Base-by-base conservation (phyloP, 2,888 invertebrate species). In the Lasioglossum lativentre region DNA sequence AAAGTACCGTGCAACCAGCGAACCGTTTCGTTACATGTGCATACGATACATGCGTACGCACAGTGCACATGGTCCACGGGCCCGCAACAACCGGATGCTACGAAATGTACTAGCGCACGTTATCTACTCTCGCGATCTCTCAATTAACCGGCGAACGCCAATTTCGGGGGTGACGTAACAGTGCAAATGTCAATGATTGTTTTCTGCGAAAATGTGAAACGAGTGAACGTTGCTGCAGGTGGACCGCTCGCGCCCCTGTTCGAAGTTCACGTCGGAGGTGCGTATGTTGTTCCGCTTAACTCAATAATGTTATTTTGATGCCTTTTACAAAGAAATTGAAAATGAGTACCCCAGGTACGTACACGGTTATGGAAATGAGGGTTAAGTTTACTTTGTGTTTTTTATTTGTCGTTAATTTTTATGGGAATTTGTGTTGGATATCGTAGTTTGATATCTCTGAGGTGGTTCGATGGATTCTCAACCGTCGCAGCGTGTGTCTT, bases 171-270 rank as follows among this genome's bases (percentile, higher is more conserved):
- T 63, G 42, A 42, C 19, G 56, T n/a, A 78, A 74, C 2, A 56
- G 72, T 40, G 63, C 30, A 84, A 82, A 74, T 45, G 40, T 83
- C 56, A 68, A 47, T 23, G 77, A 82, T 82, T 40, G 38, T 52
- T 59, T 59, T 34, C 34, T 1, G 6, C 8, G 19, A 1, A 16
- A 34, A 66, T 3, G 16, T 6, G 23, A 30, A 16, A 63, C 27
- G 63, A n/a, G 30, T 23, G 56, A n/a, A 71, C 19, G 6, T 71
- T 30, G 10, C 30, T 8, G 63, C 59, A 23, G 0, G 47, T 59
- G 2, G 19, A 63, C 12, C 30, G 14, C 16, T 63, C 34, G 30
- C 30, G 30, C 10, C 66, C 23, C 19, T 66, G 19, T 34, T 34
- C 38, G 38, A 38, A 34, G 19, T 38, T 19, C 19, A 38, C 5